Base-by-base conservation (phyloP, 2,797 vertebrate genomes). In the Ataeniobius toweri region DNA sequence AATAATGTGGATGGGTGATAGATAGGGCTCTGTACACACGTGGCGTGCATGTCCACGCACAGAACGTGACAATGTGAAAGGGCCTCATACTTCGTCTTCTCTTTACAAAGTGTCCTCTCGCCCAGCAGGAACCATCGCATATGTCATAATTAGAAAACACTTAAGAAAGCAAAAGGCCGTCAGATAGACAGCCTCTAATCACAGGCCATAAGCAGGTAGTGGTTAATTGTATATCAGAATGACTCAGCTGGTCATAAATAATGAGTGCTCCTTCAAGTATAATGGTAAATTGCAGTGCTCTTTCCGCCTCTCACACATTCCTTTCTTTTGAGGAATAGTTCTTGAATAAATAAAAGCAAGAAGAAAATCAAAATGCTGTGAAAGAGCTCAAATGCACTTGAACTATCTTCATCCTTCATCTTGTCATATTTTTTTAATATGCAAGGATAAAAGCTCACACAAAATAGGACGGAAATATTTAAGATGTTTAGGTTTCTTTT, bases 61-160 rank as follows among this genome's bases (percentile, higher is more conserved):
- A 94, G 92, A 96, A 95, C 93, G 95, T 94, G 95, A 95, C 94
- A 94, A 93, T 79, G 89, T 95, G 94, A 96, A 91, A 70, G 93
- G 81, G 80, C 84, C 80, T 90, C 92, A 89, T 91, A 88, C 90
- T 94, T 92, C 88, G 88, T 97, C 97, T 97, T 96, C 94, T 95
- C 96, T 96, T 96, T 97, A 97, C 97, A 97, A 97, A 97, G 96
- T 94, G 92, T 96, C 95, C 95, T 95, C 96, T 95, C 86, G 96
- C 96, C 95, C 96, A 96, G 96, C 95, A 93, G 96, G 96, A 93
- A 95, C 95, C 94, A 94, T 92, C 94, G 93, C 96, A 96, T 99
- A 96, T 96, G 96, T 99, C 97, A 98, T 97, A 95, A 99, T 99
- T 97, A 96, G 96, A 97, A 98, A 98, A 96, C 97, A 98, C 97